These are phyloP conservation scores for Ptilonorhynchus violaceus DNA, from an alignment of 2,113 vertebrate species.

Conservation along the genomic window DNA sequence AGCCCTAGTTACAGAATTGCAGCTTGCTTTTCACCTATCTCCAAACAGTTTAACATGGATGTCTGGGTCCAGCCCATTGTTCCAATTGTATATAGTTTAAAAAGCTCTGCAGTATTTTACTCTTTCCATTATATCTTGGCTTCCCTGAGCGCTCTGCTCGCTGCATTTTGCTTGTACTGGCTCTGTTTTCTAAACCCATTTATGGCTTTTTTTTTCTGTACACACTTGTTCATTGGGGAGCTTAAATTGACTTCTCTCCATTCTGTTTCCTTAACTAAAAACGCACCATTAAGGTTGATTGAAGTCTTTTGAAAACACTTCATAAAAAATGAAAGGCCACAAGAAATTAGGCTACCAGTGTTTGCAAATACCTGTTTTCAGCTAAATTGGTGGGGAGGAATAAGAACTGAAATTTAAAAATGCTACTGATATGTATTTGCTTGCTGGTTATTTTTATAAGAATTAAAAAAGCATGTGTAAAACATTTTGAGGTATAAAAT, in stretches of 20 bases:
- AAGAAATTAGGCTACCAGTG: constrained; percentile 76
- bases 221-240: constrained; percentile 74
- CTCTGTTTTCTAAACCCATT: constrained; percentile 78
- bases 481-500: constrained; percentile 22
- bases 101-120: constrained; percentile 79
- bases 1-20: constrained; percentile 63
- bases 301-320: constrained; percentile 79
- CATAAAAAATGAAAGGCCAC: constrained; percentile 74
- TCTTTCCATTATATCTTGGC: constrained; percentile 76
- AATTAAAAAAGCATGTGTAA: background rate
- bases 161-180: constrained; percentile 68
- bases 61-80: constrained; percentile 76
- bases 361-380: constrained; percentile 81
- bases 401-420: constrained; percentile 74
- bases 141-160: constrained; percentile 70
- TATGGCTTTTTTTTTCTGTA: constrained; percentile 67
- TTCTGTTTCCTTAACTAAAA: constrained; percentile 83
- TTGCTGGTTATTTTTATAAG: constrained; percentile 31
- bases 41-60: constrained; percentile 72
- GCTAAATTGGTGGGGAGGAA: constrained; percentile 76
- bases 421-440: constrained; percentile 61
- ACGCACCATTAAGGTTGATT: constrained; percentile 79
- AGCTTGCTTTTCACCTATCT: constrained; percentile 76
- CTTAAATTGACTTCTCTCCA: constrained; percentile 81
- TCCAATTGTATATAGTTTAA: constrained; percentile 77